These are phyloP conservation scores for Actinernus sp. DNA, from an alignment of 92 coral and sea anemone species.

Conservation along the genomic window DNA sequence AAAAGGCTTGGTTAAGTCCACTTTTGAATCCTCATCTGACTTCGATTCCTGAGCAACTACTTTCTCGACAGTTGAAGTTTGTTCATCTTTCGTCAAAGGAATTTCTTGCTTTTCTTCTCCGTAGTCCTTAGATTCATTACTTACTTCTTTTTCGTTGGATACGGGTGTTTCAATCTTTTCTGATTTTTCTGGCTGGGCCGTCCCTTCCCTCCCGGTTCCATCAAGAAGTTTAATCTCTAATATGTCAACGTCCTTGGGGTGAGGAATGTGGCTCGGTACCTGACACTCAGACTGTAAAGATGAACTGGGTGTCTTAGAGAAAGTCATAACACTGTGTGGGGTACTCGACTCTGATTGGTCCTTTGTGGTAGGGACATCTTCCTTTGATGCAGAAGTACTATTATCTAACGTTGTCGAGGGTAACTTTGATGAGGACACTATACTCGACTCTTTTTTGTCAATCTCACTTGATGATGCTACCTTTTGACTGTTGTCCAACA, in stretches of 20 bases:
- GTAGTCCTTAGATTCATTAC: too few relatives aligned
- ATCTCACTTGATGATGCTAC: background rate
- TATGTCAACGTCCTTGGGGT: slow-evolving; percentile 83
- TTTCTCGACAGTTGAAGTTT: too few relatives aligned
- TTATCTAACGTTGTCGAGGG: background rate
- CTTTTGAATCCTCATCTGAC: too few relatives aligned
- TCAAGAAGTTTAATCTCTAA: slow-evolving; percentile 89
- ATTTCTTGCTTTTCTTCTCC: too few relatives aligned
- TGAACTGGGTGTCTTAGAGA: background rate
- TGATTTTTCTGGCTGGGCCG: slow-evolving; percentile 79
- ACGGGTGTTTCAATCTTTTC: slow-evolving; percentile 4
- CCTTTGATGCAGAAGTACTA: background rate
- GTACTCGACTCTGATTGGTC: slow-evolving; percentile 13
- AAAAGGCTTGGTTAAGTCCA: too few relatives aligned
- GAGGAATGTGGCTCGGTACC: slow-evolving; percentile 55
- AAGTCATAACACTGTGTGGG: slow-evolving; percentile 7
- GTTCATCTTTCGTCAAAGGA: too few relatives aligned
- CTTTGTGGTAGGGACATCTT: slow-evolving; percentile 1
- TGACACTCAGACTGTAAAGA: slow-evolving; percentile 52
- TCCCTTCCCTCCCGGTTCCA: slow-evolving; percentile 86
- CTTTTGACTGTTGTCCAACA: background rate
- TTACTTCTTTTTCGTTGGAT: background rate
- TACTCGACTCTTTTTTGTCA: background rate
- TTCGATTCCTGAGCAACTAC: too few relatives aligned
- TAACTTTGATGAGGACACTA: background rate